Percentiles rank a stretch among this genome's conserved stretches.
These are phyloP conservation scores for Balanococcus diminutus DNA, from an alignment of 2,888 invertebrate species.

Conservation along the genomic window DNA sequence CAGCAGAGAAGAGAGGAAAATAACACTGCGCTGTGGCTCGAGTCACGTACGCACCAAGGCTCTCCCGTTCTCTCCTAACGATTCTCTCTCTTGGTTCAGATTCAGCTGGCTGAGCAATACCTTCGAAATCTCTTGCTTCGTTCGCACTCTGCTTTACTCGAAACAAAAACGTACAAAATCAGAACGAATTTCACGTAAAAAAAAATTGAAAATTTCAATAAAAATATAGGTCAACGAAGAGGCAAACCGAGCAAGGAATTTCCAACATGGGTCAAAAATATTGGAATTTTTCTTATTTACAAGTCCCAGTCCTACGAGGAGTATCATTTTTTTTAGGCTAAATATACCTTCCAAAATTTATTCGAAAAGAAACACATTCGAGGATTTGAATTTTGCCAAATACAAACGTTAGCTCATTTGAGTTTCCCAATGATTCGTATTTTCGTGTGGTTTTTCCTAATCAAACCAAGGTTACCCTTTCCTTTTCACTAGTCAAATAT, in stretches of 20 bases:
- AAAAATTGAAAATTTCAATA: background rate
- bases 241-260: background rate
- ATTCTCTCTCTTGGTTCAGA: background rate
- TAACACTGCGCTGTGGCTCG: background rate
- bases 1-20: background rate
- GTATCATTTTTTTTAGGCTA: background rate
- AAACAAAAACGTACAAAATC: conserved; percentile 12
- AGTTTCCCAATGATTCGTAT: no score
- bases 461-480: background rate
- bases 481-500: background rate
- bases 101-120: background rate
- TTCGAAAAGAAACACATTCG: no score
- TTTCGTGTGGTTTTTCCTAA: conserved; percentile 27
- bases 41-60: conserved; percentile 9
- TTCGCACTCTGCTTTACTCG: background rate
- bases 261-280: background rate
- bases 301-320: background rate
- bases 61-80: background rate
- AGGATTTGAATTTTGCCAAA: no score
- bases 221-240: background rate
- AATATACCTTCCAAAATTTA: no score
- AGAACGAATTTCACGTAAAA: background rate
- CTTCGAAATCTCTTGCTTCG: background rate
- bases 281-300: background rate
- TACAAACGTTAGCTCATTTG: no score